These are phyloP conservation scores for Daphoenositta chrysoptera DNA, from an alignment of 2,113 vertebrate species.

Conservation along the genomic window DNA sequence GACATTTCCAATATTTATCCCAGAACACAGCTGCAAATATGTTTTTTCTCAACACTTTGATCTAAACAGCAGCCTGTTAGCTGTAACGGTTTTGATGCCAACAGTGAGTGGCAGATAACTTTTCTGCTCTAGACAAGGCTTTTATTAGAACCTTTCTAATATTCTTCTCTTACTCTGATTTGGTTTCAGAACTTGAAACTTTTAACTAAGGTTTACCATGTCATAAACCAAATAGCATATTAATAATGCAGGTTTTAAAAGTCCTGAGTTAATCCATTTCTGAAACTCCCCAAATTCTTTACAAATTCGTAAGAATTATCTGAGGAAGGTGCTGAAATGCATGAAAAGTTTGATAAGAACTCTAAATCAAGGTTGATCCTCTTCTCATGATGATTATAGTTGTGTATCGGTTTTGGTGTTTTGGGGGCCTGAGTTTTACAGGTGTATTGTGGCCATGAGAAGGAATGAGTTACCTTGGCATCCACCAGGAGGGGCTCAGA, in stretches of 20 bases:
- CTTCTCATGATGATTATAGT: background rate
- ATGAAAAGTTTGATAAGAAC: background rate
- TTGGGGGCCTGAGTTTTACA: background rate
- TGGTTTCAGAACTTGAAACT: slow-evolving; percentile 46
- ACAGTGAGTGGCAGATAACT: background rate
- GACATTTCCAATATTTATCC: background rate
- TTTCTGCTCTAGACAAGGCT: background rate
- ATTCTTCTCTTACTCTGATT: background rate
- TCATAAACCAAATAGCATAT: slow-evolving; percentile 22
- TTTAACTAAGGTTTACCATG: slow-evolving; percentile 9
- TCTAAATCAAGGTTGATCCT: slow-evolving; percentile 12
- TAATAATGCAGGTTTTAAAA: slow-evolving; percentile 33
- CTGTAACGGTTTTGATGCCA: background rate
- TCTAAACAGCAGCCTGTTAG: background rate
- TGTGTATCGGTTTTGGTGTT: background rate
- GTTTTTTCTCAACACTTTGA: background rate
- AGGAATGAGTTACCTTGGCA: background rate
- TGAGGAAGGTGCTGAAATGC: slow-evolving; percentile 30
- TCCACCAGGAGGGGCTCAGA: background rate
- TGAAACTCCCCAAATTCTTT: slow-evolving; percentile 12
- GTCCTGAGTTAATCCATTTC: background rate
- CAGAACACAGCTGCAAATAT: background rate
- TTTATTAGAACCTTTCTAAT: background rate
- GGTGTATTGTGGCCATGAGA: background rate
- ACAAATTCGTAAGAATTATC: slow-evolving; percentile 27